Base-by-base conservation (phyloP, 2,888 invertebrate genomes). In the Acleris cristana region DNA sequence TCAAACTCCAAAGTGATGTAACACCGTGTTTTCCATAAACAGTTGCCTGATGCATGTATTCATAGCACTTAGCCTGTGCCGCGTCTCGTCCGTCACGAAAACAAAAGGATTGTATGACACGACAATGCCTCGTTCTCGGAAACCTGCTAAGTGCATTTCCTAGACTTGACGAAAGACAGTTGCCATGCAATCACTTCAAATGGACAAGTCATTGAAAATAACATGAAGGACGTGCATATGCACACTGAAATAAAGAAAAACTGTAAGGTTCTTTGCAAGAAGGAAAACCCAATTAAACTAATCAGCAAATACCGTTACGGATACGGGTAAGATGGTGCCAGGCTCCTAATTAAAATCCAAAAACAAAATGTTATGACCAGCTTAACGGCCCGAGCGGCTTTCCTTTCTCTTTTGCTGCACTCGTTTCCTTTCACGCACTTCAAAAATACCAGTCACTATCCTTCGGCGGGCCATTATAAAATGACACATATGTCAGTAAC, bases 331-430 rank as follows among this genome's bases (percentile, higher is more conserved):
- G 59, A 60, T 60, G 59, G 49, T 49, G 65, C 40, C 54, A 48
- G 23, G 48, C 60, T 60, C 56, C 57, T 61, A 68, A 64, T 60
- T 61, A 65, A 21, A 44, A 44, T 55, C 51, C 55, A 21, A 62
- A 61, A 66, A 62, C 51, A 2, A 66, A 62, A 67, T 26, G 48
- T 54, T 58, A 67, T 58, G 53, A 61, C 19, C 59, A 45, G 49
- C 51, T 14, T 19, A 53, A 56, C 62, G 34, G 54, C 54, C 21
- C 61, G 52, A 40, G 58, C 66, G 73, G 71, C 79, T 75, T 78
- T 82, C 87, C 87, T 87, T 87, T 87, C 87, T 87, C 87, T 87
- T 86, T 85, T 85, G 82, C 74, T 77, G 76, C 74, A 76, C 73
- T 74, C 74, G 76, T 80, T 85, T 84, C 86, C 86, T 87, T 87